Percentiles rank a stretch among this genome's conserved stretches.
Conservation (phyloP, 2,797 vertebrate genomes). For the Galagoides demidoff region DNA sequence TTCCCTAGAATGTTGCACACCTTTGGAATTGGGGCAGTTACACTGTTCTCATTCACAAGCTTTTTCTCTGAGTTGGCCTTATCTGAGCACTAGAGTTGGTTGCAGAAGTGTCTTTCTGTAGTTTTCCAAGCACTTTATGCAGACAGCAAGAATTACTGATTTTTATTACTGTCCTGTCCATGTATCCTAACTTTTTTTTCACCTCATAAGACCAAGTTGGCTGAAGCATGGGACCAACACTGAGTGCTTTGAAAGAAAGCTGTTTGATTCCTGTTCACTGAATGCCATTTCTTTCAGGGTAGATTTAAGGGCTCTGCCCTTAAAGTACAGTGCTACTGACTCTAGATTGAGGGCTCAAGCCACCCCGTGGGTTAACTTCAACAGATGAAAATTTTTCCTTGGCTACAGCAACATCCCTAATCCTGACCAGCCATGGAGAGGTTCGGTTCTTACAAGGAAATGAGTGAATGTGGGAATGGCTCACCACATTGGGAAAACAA, state of each 20-base stretch:
- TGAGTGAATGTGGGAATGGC: conserved; percentile 82
- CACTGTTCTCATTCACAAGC: conserved; percentile 19
- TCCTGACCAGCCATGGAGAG: conserved; percentile 84
- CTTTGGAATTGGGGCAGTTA: conserved; percentile 33
- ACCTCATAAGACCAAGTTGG: conserved; percentile 57
- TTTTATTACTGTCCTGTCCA: conserved; percentile 21
- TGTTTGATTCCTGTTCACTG: conserved; percentile 76
- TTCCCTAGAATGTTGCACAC: conserved; percentile 53
- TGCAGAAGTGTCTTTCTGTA: conserved; percentile 55
- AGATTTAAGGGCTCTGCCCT: conserved; percentile 74
- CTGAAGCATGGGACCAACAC: conserved; percentile 55
- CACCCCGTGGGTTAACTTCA: conserved; percentile 81
- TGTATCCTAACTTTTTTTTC: conserved; percentile 46
- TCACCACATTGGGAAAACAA: conserved; percentile 83
- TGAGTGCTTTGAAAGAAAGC: conserved; percentile 71
- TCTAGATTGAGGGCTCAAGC: conserved; percentile 78
- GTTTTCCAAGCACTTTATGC: conserved; percentile 50
- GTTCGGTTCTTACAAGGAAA: conserved; percentile 83
- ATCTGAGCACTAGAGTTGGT: conserved; percentile 48
- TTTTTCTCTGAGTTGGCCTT: conserved; percentile 58
- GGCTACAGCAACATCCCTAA: conserved; percentile 84
- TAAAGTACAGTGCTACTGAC: conserved; percentile 74
- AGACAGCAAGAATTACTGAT: conserved; percentile 23
- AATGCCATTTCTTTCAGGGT: conserved; percentile 79
- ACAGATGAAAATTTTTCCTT: conserved; percentile 84